Base-by-base conservation (phyloP, 2,113 vertebrate genomes). In the Cyanistes caeruleus region DNA sequence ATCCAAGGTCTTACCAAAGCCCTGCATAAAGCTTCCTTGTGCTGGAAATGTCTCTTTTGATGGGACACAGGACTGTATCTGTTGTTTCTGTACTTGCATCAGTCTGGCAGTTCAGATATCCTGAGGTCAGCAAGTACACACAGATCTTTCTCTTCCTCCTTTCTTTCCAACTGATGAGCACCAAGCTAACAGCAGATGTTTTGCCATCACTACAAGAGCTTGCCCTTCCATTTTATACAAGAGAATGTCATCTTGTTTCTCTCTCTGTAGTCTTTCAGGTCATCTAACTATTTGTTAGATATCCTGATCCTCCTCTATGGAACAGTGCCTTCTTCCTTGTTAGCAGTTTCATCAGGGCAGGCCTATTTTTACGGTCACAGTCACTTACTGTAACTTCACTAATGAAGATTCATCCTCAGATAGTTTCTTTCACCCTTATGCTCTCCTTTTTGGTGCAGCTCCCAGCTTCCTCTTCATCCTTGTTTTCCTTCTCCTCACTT, bases 131-230 rank as follows among this genome's bases (percentile, higher is more conserved):
- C 77, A 79, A 96, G 96, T 75, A 96, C 93, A 73, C 74, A 37
- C 87, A 94, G 94, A 96, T 76, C 89, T 93, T 94, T 95, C 73
- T 82, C 70, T 91, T 15, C n/a, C 31, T 94, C 81, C 44, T 84
- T 82, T 93, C 53, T 85, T 95, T 84, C 91, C 95, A 96, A 11
- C 58, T 79, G 65, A 87, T 56, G 81, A 91, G n/a, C 78, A 94
- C 84, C 87, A 84, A 94, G 91, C 69, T 89, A 79, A 65, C n/a
- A 93, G 84, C 94, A 97, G 93, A 96, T 94, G 91, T 96, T 97
- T 95, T 89, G 76, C 65, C 35, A 51, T 65, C 74, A 62, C 69
- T 82, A 55, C 31, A 56, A 94, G 84, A 89, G 58, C 58, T 84
- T 73, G 81, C 84, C 69, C 74, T 95, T 85, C 49, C 24, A 0